Base-by-base conservation (phyloP, 1,140 invertebrate species). In the Lordiphosa mommai region DNA sequence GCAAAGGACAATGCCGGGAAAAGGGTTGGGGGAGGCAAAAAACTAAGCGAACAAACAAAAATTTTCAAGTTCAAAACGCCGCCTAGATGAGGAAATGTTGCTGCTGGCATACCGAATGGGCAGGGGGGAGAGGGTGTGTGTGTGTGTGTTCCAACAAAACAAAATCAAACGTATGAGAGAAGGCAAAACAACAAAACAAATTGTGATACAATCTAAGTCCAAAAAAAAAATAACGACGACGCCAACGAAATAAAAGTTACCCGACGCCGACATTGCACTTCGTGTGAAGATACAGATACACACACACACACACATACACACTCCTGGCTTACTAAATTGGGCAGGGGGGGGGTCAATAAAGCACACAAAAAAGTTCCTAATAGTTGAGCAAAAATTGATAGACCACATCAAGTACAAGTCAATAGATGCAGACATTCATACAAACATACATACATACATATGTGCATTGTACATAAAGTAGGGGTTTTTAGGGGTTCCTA, bases 41-140 rank as follows among this genome's bases (percentile, higher is more conserved):
- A 77, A 69, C 68, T 60, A 67, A 72, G 55, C 51, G 60, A 84
- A 59, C 63, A 69, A 72, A 71, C 68, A 63, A 77, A 67, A 58
- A 63, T 82, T 70, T 87, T 87, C 86, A 87, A 87, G 86, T 87
- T 87, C 86, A 87, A 79, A 87, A 63, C 60, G 64, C 86, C 85
- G 86, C 79, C 67, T 43, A 65, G 44, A 57, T 63, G 65, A 61
- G 37, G 33, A 50, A 53, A 33, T 16, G 27, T 41, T 17, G 27
- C 29, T 29, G 38, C 12, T 37, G 34, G 3, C 1, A 17, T 23
- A 23, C 20, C 23, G 5, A 5, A 5, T 4, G 33, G 34, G 9
- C 29, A 30, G 8, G 23, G 27, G 16, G n/a, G 4, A 10, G 12
- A 14, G 34, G 30, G 29, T 12, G 23, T 27, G 23, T 27, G 23